A percentile compares a stretch with the other conserved stretches of the same genome.
phyloP scores from a whole-genome alignment of 2,888 invertebrate species.

The Nemoura dubitans region DNA sequence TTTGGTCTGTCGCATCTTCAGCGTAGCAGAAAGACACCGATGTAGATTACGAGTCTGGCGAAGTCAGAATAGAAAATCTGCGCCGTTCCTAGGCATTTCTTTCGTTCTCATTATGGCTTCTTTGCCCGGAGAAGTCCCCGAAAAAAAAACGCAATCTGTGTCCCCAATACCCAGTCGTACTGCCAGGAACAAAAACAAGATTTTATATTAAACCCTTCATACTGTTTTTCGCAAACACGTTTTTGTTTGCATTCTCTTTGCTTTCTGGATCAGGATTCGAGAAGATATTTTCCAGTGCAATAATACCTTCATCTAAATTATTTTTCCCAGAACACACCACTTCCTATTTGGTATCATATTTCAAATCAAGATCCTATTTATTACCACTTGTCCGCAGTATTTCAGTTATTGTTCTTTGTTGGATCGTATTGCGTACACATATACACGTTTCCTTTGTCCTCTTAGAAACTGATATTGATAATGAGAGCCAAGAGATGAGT shows the following conservation, averaged over 20 bases:
- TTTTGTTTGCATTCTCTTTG: background rate
- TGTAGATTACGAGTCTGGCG: background rate
- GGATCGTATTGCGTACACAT: background rate
- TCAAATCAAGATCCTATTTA: background rate
- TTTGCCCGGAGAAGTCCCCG: background rate
- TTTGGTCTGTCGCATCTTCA: background rate
- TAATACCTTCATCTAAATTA: background rate
- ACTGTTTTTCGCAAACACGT: background rate
- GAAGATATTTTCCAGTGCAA: background rate
- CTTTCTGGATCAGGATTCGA: background rate
- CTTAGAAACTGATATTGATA: background rate
- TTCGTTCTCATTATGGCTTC: background rate
- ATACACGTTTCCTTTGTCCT: background rate
- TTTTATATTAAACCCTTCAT: background rate
- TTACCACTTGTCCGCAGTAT: background rate
- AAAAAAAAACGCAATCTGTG: background rate
- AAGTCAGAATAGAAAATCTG: background rate
- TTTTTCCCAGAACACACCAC: background rate
- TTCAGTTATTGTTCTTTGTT: background rate
- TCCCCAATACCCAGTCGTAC: background rate
- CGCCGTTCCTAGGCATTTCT: background rate
- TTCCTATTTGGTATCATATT: background rate
- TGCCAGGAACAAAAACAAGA: background rate
- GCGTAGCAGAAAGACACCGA: background rate
- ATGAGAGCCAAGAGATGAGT: background rate